Evolutionary conservation across 2,113 vertebrate species (phyloP).

Genomic region (Syngnathoides biaculeatus): DNA sequence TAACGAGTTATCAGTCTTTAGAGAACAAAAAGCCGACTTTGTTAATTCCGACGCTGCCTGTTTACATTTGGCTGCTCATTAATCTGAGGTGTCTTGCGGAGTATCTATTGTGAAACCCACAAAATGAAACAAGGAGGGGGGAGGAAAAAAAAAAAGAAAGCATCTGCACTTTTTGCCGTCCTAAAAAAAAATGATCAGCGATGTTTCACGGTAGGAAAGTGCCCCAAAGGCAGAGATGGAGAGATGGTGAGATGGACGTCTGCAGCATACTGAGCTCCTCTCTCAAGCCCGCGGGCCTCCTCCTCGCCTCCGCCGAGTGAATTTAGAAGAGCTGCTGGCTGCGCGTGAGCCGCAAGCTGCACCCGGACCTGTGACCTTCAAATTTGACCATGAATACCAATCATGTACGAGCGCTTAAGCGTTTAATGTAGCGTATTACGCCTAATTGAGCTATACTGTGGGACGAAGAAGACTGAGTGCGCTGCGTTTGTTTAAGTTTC

Average conservation of each 20-base stretch:
- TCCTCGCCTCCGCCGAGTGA: conserved; percentile 19
- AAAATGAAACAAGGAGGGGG: not conserved
- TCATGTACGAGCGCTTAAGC: conserved; percentile 30
- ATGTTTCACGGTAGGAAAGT: conserved; percentile 46
- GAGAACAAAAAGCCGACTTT: conserved; percentile 52
- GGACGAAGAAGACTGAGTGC: conserved; percentile 39
- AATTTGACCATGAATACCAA: conserved; percentile 41
- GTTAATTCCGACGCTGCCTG: conserved; percentile 76
- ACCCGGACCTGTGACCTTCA: conserved; percentile 55
- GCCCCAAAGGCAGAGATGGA: conserved; percentile 29
- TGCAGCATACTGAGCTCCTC: conserved; percentile 55
- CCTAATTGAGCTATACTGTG: conserved; percentile 48
- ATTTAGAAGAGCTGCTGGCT: conserved; percentile 45
- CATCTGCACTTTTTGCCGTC: conserved; percentile 57
- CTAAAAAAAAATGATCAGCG: conserved; percentile 62
- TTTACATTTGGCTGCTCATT: conserved; percentile 75
- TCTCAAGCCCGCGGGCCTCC: conserved; percentile 34
- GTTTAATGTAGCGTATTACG: conserved; percentile 28
- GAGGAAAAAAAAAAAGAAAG: conserved; percentile 35
- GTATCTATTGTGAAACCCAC: conserved; percentile 53
- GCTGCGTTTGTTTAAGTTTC: conserved; percentile 47
- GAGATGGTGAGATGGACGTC: conserved; percentile 42
- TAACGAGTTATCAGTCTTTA: conserved; percentile 64
- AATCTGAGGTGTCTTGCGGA: conserved; percentile 72
- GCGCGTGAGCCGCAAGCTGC: conserved; percentile 20